Evolutionary conservation across 2,113 vertebrate genomes (phyloP).

Genomic region (Orthonyx spaldingii): DNA sequence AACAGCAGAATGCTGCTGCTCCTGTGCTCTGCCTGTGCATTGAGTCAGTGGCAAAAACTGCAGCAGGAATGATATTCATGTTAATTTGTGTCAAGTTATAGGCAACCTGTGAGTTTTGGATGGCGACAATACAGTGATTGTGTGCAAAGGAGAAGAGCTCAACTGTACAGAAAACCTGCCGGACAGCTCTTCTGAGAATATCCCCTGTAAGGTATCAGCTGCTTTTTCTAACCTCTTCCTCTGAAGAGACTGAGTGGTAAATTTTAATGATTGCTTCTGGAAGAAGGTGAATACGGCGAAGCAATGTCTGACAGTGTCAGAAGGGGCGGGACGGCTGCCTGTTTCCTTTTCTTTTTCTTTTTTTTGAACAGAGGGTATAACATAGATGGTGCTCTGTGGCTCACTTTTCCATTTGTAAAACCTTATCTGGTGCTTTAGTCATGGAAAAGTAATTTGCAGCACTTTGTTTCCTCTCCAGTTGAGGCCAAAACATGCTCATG

Average conservation of each 20-base stretch:
- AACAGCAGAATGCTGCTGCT: not conserved
- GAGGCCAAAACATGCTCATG: not conserved
- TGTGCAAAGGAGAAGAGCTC: not conserved
- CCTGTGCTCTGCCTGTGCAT: not conserved
- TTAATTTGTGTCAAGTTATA: not conserved
- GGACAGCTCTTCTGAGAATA: not conserved
- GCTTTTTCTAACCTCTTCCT: not conserved
- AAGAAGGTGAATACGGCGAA: not conserved
- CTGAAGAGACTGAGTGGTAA: not conserved
- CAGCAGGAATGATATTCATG: not conserved
- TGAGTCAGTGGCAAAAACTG: not conserved
- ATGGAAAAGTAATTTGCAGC: constrained; percentile 20
- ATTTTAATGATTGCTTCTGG: not conserved
- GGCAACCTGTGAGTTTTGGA: not conserved
- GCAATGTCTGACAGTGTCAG: not conserved
- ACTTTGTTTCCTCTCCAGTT: not conserved
- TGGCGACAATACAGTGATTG: not conserved
- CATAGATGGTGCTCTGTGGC: not conserved
- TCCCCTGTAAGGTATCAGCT: not conserved
- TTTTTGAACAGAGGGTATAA: not conserved
- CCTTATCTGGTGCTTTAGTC: constrained; percentile 36
- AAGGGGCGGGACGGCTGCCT: not conserved
- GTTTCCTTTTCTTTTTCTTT: not conserved
- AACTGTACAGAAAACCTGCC: not conserved
- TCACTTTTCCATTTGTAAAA: constrained; percentile 28